phyloP scores from a whole-genome alignment of 2,797 vertebrate species.

The Arctocebus calabarensis region DNA sequence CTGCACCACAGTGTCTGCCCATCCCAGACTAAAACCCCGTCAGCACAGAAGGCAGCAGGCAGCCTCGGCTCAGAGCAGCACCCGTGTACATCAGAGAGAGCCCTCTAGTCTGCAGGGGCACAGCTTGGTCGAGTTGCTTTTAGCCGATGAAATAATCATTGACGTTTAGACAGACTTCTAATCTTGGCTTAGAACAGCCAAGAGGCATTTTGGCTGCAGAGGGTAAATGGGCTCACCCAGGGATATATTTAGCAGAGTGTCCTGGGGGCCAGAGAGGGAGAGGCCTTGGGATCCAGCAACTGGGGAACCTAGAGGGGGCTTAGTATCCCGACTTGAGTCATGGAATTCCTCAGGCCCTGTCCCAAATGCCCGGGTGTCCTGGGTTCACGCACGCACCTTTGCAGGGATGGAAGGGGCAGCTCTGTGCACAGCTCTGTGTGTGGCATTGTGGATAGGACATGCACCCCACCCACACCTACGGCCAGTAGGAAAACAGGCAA shows the following conservation, averaged over 20 bases:
- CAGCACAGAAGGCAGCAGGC: constrained; percentile 44
- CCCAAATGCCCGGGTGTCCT: rapidly evolving
- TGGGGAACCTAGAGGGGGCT: background rate
- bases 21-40: background rate
- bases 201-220: constrained; percentile 73
- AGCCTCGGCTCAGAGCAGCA: background rate
- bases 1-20: background rate
- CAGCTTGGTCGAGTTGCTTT: constrained; percentile 81
- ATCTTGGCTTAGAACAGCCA: constrained; percentile 73
- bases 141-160: constrained; percentile 80
- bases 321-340: background rate
- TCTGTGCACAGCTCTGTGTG: background rate
- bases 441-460: rapidly evolving
- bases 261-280: constrained; percentile 47
- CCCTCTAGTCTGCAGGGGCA: constrained; percentile 66
- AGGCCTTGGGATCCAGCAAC: constrained; percentile 53
- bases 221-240: constrained; percentile 67
- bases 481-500: background rate
- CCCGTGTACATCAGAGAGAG: constrained; percentile 54
- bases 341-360: background rate
- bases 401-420: background rate
- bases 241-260: constrained; percentile 68
- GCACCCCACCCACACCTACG: background rate
- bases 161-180: constrained; percentile 73
- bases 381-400: rapidly evolving